phyloP scores from a whole-genome alignment of 2,797 vertebrate species.

The Sparidentex hasta region DNA sequence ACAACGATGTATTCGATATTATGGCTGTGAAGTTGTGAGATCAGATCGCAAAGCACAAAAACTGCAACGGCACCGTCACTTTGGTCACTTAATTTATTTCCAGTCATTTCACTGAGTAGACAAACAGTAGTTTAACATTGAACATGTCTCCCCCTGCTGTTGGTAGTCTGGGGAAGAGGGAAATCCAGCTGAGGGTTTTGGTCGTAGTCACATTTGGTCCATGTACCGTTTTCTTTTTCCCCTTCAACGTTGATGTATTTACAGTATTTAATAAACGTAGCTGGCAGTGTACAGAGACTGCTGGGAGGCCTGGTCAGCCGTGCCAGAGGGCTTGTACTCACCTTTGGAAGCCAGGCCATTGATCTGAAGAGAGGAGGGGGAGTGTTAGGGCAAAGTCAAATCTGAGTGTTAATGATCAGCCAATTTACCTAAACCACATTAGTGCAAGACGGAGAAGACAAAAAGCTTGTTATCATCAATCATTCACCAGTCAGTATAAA shows the following conservation, averaged over 20 bases:
- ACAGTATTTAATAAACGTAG: conserved; percentile 90
- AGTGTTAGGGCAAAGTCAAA: conserved; percentile 69
- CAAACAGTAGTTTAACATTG: conserved; percentile 66
- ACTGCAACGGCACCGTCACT: conserved; percentile 5
- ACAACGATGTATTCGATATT: background rate
- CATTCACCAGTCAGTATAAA: conserved; percentile 63
- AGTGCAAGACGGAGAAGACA: conserved; percentile 27
- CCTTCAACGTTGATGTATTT: conserved; percentile 18
- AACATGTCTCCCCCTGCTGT: conserved; percentile 25
- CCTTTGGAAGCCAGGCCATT: conserved; percentile 94
- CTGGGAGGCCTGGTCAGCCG: conserved; percentile 87
- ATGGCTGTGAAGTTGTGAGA: too few species aligned
- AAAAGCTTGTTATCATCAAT: conserved; percentile 51
- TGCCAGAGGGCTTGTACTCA: conserved; percentile 89
- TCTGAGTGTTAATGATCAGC: conserved; percentile 78
- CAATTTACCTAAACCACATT: conserved; percentile 25
- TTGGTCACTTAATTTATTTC: conserved; percentile 73
- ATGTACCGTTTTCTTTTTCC: conserved; percentile 18
- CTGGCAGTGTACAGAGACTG: conserved; percentile 93
- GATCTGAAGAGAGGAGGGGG: conserved; percentile 82
- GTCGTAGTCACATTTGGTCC: conserved; percentile 68
- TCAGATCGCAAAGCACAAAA: conserved; percentile 7
- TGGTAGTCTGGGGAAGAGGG: background rate
- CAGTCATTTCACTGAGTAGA: conserved; percentile 50
- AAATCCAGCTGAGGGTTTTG: conserved; percentile 15